These are phyloP conservation scores for Drosophila repletoides DNA, from an alignment of 1,140 invertebrate genomes.

Conservation along the genomic window DNA sequence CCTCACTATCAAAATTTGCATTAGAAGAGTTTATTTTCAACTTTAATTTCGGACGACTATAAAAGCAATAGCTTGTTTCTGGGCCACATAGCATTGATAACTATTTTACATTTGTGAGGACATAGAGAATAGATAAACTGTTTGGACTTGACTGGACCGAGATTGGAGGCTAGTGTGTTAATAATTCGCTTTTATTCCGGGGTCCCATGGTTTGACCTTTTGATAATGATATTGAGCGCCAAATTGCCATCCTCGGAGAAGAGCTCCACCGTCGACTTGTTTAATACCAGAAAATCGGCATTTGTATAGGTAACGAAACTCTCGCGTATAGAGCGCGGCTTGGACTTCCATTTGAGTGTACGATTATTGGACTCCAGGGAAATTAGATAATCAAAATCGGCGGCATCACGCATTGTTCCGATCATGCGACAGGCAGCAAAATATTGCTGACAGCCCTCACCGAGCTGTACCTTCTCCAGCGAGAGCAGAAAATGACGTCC, in stretches of 20 bases:
- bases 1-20: too few relatives aligned
- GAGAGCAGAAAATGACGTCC: slow-evolving; percentile 99
- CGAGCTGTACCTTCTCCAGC: slow-evolving; percentile 99
- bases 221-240: slow-evolving; percentile 98
- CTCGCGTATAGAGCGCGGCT: slow-evolving; percentile 98
- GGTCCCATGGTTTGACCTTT: not conserved
- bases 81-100: slow-evolving; percentile 10
- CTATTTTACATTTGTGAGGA: slow-evolving; percentile 21
- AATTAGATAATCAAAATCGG: slow-evolving; percentile 98
- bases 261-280: slow-evolving; percentile 97
- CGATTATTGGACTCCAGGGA: slow-evolving; percentile 97
- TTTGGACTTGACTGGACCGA: slow-evolving; percentile 4
- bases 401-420: slow-evolving; percentile 98
- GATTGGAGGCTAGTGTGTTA: too few relatives aligned
- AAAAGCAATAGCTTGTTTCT: not conserved
- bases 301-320: slow-evolving; percentile 98
- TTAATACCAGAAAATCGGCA: slow-evolving; percentile 99
- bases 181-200: not conserved
- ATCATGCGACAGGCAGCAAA: slow-evolving; percentile 99
- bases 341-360: slow-evolving; percentile 99
- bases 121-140: slow-evolving; percentile 19
- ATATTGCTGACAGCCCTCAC: slow-evolving; percentile 98
- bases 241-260: slow-evolving; percentile 99
- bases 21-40: too few relatives aligned
- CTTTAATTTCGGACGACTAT: too few relatives aligned